phyloP scores from a whole-genome alignment of 1,140 invertebrate genomes.

The Pogonus chalceus region DNA sequence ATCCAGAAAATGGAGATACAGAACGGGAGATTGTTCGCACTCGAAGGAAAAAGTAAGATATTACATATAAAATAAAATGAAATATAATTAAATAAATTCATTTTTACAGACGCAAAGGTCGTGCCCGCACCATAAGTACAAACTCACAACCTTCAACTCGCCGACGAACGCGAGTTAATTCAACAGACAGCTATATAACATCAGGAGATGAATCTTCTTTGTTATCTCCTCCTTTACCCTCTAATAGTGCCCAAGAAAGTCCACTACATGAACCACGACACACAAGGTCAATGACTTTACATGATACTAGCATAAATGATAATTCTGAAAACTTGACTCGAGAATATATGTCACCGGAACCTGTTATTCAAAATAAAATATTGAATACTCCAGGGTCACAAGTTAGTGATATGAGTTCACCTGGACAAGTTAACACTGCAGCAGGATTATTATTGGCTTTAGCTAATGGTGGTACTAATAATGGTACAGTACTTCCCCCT shows the following conservation, averaged over 20 bases:
- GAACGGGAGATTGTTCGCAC: conserved; percentile 34
- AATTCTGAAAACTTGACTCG: too few relatives aligned
- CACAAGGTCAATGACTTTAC: not conserved
- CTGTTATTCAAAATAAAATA: not conserved
- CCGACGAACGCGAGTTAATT: conserved; percentile 55
- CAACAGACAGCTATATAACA: conserved; percentile 57
- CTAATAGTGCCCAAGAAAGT: not conserved
- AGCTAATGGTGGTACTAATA: conserved; percentile 37
- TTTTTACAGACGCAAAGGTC: conserved; percentile 46
- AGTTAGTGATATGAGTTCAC: not conserved
- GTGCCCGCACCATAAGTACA: conserved; percentile 49
- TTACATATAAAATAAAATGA: not conserved
- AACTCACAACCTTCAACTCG: conserved; percentile 37
- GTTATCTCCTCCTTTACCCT: conserved; percentile 38
- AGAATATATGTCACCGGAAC: not conserved
- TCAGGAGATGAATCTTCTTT: conserved; percentile 53
- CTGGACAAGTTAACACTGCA: conserved; percentile 29
- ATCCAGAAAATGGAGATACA: conserved; percentile 38
- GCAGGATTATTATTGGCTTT: conserved; percentile 49
- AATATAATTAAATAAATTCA: not conserved
- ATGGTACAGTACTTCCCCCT: conserved; percentile 8
- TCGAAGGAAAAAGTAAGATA: conserved; percentile 38
- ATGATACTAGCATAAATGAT: not conserved
- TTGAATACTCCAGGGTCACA: not conserved
- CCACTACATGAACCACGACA: not conserved